These are phyloP conservation scores for Thaumetopoea pityocampa DNA, from an alignment of 1,140 invertebrate species.

Conservation along the genomic window DNA sequence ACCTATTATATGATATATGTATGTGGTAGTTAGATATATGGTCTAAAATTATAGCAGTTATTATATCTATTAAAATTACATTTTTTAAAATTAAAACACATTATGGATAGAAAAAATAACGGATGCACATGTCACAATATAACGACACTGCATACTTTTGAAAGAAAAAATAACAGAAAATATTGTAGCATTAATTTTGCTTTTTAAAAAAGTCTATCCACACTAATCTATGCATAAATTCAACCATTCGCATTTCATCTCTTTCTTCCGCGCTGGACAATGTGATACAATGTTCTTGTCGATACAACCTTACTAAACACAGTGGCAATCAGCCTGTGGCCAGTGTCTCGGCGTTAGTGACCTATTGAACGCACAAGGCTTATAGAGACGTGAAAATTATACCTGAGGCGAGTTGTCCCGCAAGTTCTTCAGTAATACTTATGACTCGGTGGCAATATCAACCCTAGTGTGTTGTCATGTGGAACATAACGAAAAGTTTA, in stretches of 20 bases:
- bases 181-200: neutral
- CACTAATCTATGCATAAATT: constrained; percentile 25
- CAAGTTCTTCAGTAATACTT: constrained; percentile 50
- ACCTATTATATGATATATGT: too few species aligned
- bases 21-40: too few species aligned
- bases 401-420: constrained; percentile 53
- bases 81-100: too few species aligned
- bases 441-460: constrained; percentile 33
- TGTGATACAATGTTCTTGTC: constrained; percentile 51
- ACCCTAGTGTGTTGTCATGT: constrained; percentile 17
- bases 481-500: constrained; percentile 29
- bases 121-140: too few species aligned
- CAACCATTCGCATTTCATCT: constrained; percentile 49
- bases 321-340: constrained; percentile 3
- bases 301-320: constrained; percentile 20
- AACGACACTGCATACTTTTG: neutral
- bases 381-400: constrained; percentile 55
- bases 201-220: neutral
- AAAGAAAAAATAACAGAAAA: neutral
- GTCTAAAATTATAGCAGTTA: too few species aligned
- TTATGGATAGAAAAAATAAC: too few species aligned
- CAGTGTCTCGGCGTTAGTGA: constrained; percentile 1
- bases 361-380: constrained; percentile 28
- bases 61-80: too few species aligned
- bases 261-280: constrained; percentile 42